Base-by-base conservation (phyloP, 2,888 invertebrate species). In the Phalera bucephala region DNA sequence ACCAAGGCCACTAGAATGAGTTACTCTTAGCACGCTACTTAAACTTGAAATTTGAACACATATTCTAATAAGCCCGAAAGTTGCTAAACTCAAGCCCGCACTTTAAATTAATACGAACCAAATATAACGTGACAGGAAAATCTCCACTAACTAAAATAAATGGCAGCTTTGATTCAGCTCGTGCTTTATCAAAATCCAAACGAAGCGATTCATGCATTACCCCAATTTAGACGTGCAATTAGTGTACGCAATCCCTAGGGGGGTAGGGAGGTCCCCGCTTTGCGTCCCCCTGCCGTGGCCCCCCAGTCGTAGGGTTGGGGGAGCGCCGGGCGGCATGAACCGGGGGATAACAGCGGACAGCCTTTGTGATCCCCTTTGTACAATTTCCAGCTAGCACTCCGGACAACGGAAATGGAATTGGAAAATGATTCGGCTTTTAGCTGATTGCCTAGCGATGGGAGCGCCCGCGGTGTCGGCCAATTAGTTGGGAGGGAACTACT, bases 371-470 rank as follows among this genome's bases (percentile, higher is more conserved):
- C 69, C 77, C 71, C 70, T 76, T 75, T 80, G 77, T 57, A 52
- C 69, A 69, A 73, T 80, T 79, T 80, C 75, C 80, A 72, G 52
- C 51, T 55, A 59, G 58, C 60, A 59, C 63, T 55, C 57, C 66
- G 71, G 71, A 68, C 78, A 70, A 61, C 77, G 83, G 84, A 84
- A 83, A 88, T 86, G 80, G 77, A 77, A 86, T 86, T 85, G 81
- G 83, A 83, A 87, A 87, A 84, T 84, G 76, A 81, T 83, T 85
- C 75, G 66, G 82, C 87, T 88, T 87, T 88, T 88, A 88, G 87
- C 69, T 85, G 85, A 88, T 88, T 88, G 83, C 70, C 19, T 53
- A 19, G 5, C 11, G 23, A 13, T 5, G 9, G 26, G 12, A 3
- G 23, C 25, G 12, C 7, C 25, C 7, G 25, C 25, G 22, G 22